Conservation (phyloP, 1,140 invertebrate genomes). For the Linepithema humile region DNA sequence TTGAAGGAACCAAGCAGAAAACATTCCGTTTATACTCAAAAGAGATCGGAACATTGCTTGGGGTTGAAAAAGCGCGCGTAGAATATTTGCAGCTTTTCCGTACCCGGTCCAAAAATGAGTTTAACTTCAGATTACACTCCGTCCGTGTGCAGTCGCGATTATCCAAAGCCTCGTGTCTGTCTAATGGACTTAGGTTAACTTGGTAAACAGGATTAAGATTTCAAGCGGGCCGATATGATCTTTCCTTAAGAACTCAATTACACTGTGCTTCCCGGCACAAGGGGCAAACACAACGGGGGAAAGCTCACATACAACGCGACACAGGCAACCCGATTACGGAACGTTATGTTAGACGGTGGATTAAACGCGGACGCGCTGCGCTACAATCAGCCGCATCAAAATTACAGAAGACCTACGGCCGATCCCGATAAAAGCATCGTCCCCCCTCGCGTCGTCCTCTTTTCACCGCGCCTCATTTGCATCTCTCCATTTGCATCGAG, state of each 20-base stretch:
- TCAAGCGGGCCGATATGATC: slow-evolving; percentile 68
- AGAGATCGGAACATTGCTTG: not conserved
- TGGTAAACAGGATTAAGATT: slow-evolving; percentile 72
- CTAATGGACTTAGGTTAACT: slow-evolving; percentile 68
- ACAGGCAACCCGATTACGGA: slow-evolving; percentile 45
- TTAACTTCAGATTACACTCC: slow-evolving; percentile 28
- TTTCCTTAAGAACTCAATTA: slow-evolving; percentile 72
- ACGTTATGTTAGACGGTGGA: slow-evolving; percentile 42
- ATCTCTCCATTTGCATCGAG: slow-evolving; percentile 45
- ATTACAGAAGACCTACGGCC: slow-evolving; percentile 50
- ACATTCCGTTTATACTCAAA: not conserved
- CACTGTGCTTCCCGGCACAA: slow-evolving; percentile 12
- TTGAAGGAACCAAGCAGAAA: not conserved
- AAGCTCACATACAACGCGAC: slow-evolving; percentile 46
- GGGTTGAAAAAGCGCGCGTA: not conserved
- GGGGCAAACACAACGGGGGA: not conserved
- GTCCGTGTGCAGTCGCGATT: slow-evolving; percentile 56
- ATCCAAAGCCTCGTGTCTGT: slow-evolving; percentile 60
- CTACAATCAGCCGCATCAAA: slow-evolving; percentile 49
- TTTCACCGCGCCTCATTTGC: slow-evolving; percentile 40
- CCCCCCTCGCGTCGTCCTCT: slow-evolving; percentile 22
- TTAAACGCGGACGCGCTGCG: slow-evolving; percentile 24
- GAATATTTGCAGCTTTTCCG: not conserved
- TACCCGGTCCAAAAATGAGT: slow-evolving; percentile 28
- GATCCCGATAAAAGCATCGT: slow-evolving; percentile 43